Conservation (phyloP, 2,113 vertebrate species). For the Bubo blakistoni region DNA sequence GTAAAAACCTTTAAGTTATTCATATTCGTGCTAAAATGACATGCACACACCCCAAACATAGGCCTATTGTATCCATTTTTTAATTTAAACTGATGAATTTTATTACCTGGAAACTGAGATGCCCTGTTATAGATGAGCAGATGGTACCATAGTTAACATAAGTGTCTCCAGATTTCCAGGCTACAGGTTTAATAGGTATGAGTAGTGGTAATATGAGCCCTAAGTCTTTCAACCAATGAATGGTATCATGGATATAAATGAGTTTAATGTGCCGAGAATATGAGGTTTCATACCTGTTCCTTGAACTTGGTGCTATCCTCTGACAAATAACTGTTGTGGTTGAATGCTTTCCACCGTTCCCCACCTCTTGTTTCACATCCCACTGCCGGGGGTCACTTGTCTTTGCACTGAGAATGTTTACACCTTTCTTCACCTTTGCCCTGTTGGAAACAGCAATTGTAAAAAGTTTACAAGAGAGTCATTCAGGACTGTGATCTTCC, state of each 20-base stretch:
- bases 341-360: conserved; percentile 71
- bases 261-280: not conserved
- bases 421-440: conserved; percentile 81
- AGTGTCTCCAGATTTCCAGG: not conserved
- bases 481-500: not conserved
- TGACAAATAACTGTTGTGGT: conserved; percentile 70
- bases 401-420: conserved; percentile 69
- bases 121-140: not conserved
- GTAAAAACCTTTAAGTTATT: not conserved
- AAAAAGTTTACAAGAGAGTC: not conserved
- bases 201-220: not conserved
- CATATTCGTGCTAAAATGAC: not conserved
- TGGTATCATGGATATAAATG: not conserved
- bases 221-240: not conserved
- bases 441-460: conserved; percentile 40
- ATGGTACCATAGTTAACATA: not conserved
- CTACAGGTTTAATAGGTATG: not conserved
- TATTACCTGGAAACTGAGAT: not conserved
- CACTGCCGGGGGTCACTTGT: conserved; percentile 71
- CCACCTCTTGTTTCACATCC: conserved; percentile 73
- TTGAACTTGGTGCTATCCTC: conserved; percentile 49
- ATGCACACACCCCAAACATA: accelerated
- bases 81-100: not conserved
- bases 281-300: conserved; percentile 68
- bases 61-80: not conserved